These are phyloP conservation scores for Nothobranchius furzeri DNA, from an alignment of 2,113 vertebrate genomes.

Conservation along the genomic window DNA sequence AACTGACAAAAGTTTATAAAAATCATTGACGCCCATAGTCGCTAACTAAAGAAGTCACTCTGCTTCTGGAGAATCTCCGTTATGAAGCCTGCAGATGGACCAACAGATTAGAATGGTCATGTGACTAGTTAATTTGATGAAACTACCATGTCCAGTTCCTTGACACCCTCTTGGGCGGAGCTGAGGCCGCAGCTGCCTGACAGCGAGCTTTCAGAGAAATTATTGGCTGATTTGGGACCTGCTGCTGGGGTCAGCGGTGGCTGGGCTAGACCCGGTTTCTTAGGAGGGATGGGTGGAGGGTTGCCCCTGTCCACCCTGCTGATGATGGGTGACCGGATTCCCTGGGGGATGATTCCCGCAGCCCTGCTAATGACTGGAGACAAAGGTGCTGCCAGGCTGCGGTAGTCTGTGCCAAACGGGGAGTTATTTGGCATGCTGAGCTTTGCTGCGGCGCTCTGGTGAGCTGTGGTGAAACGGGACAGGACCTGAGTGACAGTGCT, in stretches of 20 bases:
- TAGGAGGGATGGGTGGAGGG: slow-evolving; percentile 95
- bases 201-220: slow-evolving; percentile 77
- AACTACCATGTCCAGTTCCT: slow-evolving; percentile 90
- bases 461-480: slow-evolving; percentile 86
- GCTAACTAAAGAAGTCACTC: slow-evolving; percentile 3
- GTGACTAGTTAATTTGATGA: slow-evolving; percentile 81
- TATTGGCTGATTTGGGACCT: slow-evolving; percentile 72
- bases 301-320: slow-evolving; percentile 89
- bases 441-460: slow-evolving; percentile 83
- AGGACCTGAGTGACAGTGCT: slow-evolving; percentile 94
- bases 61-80: neutral
- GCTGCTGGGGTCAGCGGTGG: slow-evolving; percentile 82
- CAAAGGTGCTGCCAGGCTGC: slow-evolving; percentile 79
- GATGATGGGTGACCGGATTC: slow-evolving; percentile 89
- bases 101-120: neutral
- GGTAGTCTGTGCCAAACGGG: slow-evolving; percentile 94
- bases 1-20: neutral
- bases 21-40: neutral
- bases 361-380: slow-evolving; percentile 78
- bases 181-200: slow-evolving; percentile 82
- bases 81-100: no score
- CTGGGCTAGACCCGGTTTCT: slow-evolving; percentile 92
- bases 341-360: slow-evolving; percentile 80
- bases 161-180: slow-evolving; percentile 82
- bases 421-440: slow-evolving; percentile 82